phyloP scores from a whole-genome alignment of 2,888 invertebrate genomes.

The Parapristionchus giblindavisi region DNA sequence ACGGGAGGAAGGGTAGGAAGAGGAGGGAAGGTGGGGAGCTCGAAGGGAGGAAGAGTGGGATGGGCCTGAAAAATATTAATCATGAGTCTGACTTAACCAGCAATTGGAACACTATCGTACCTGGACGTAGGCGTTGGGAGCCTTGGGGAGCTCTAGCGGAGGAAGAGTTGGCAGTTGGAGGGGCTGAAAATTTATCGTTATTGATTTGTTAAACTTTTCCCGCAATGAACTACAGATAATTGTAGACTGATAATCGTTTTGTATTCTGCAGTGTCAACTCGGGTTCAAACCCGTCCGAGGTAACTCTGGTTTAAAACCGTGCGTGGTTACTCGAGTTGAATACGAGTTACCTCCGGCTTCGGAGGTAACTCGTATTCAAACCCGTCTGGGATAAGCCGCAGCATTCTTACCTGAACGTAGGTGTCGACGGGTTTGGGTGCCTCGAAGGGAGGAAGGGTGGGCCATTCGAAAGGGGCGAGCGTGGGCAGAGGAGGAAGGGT shows the following conservation, averaged over 20 bases:
- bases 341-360: too few species aligned
- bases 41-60: constrained; percentile 31
- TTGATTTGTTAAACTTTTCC: too few species aligned
- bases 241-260: too few species aligned
- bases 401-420: constrained; percentile 13
- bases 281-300: too few species aligned
- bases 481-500: constrained; percentile 33
- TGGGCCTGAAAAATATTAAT: background rate
- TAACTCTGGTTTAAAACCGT: too few species aligned
- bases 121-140: constrained; percentile 18
- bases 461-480: constrained; percentile 22
- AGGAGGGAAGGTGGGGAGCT: constrained; percentile 26
- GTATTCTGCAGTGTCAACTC: too few species aligned
- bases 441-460: background rate
- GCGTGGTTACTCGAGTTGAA: too few species aligned
- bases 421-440: background rate
- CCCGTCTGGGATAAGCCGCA: too few species aligned
- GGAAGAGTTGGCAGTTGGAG: constrained; percentile 12
- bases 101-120: background rate
- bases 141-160: constrained; percentile 18
- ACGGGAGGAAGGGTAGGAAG: constrained; percentile 1
- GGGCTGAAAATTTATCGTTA: constrained; percentile 2
- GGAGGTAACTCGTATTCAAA: too few species aligned
- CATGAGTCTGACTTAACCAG: background rate
- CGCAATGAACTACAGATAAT: too few species aligned